Conservation (phyloP, 23 tunicate species). For the Ascidia mentula region DNA sequence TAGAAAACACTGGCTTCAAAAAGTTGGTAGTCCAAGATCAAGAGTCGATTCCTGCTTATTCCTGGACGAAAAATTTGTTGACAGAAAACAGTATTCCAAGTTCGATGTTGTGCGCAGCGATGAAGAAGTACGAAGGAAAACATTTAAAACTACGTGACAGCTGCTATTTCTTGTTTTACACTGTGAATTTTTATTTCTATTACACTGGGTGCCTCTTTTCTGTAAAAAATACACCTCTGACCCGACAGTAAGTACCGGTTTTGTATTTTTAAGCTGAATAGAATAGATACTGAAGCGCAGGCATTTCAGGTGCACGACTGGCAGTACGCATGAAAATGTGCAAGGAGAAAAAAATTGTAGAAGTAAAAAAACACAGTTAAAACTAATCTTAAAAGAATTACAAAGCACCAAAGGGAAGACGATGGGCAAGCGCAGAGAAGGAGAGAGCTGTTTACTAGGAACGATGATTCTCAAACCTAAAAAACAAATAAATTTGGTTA, state of each 20-base stretch:
- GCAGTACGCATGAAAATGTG: background rate
- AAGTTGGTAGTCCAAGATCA: constrained; percentile 78
- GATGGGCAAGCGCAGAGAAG: background rate
- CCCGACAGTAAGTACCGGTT: background rate
- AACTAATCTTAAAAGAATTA: background rate
- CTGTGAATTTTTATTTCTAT: background rate
- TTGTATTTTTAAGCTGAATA: constrained; percentile 1
- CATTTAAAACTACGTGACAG: background rate
- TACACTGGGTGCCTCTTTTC: background rate
- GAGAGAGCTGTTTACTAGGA: background rate
- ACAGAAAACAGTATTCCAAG: constrained; percentile 14
- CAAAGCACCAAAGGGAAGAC: no score
- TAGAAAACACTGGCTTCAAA: constrained; percentile 72
- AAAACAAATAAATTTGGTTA: background rate
- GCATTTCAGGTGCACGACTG: constrained; percentile 3
- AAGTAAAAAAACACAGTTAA: constrained; percentile 2
- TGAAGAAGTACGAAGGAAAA: constrained; percentile 34
- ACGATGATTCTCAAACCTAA: background rate
- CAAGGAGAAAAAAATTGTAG: constrained; percentile 1
- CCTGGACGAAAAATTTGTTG: constrained; percentile 29
- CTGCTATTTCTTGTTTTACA: no score
- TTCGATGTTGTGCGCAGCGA: constrained; percentile 45
- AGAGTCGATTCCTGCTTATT: constrained; percentile 54
- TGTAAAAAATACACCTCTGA: background rate
- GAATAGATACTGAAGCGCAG: constrained; percentile 1